Evolutionary conservation across 2,888 invertebrate species (phyloP).

Genomic region (Rhorus exstirpatorius): DNA sequence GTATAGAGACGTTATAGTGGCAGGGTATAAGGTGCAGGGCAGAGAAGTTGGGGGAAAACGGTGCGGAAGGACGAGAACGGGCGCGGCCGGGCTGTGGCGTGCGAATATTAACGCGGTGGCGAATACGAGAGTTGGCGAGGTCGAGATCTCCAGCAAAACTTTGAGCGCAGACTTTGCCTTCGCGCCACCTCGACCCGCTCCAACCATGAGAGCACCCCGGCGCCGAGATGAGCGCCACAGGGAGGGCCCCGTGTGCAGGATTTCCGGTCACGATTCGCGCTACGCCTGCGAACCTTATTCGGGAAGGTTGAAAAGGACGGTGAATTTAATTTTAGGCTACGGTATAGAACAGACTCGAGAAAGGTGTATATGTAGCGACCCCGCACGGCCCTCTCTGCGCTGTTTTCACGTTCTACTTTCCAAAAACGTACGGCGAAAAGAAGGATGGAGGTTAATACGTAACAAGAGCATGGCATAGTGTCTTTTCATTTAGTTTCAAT

Average conservation of each 20-base stretch:
- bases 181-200: conserved; percentile 24
- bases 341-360: conserved; percentile 47
- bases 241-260: conserved; percentile 65
- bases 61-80: conserved; percentile 57
- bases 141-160: conserved; percentile 67
- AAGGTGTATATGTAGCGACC: conserved; percentile 42
- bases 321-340: conserved; percentile 69
- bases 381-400: conserved; percentile 1
- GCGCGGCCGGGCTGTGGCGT: conserved; percentile 66
- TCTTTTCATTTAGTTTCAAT: conserved; percentile 9
- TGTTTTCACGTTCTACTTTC: conserved; percentile 27
- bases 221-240: conserved; percentile 29
- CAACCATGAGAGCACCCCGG: conserved; percentile 38
- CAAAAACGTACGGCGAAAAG: neutral
- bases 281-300: conserved; percentile 52
- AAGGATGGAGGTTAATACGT: conserved; percentile 9
- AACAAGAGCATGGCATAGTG: neutral
- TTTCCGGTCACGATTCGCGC: conserved; percentile 69
- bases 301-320: conserved; percentile 58
- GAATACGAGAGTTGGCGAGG: conserved; percentile 68
- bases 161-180: conserved; percentile 59
- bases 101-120: conserved; percentile 71
- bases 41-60: conserved; percentile 46
- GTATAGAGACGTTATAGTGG: conserved; percentile 20
- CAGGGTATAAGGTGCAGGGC: conserved; percentile 14